Conservation (phyloP, 2,888 invertebrate genomes). For the Brachyptera risi region DNA sequence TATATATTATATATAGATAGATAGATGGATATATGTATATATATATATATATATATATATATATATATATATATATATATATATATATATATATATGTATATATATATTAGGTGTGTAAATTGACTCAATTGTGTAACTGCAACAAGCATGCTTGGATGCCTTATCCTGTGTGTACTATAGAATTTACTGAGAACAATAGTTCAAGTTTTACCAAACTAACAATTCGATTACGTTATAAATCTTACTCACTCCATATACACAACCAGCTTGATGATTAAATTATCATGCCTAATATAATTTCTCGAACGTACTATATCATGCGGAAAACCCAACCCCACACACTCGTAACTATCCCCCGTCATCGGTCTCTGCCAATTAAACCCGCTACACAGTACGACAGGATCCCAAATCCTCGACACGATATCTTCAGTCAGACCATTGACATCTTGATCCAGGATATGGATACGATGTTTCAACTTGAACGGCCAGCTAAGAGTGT, state of each 20-base stretch:
- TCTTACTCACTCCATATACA: constrained; percentile 46
- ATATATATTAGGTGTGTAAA: too few species aligned
- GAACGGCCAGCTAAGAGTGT: constrained; percentile 45
- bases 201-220: too few species aligned
- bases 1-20: too few species aligned
- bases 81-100: too few species aligned
- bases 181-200: too few species aligned
- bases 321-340: constrained; percentile 50
- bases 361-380: constrained; percentile 45
- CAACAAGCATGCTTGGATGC: too few species aligned
- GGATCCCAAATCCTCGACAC: constrained; percentile 45
- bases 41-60: too few species aligned
- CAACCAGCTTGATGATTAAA: constrained; percentile 52
- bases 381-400: constrained; percentile 42
- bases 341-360: constrained; percentile 44
- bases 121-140: too few species aligned
- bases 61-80: too few species aligned
- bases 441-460: constrained; percentile 38
- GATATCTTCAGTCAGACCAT: constrained; percentile 37
- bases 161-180: too few species aligned
- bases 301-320: constrained; percentile 46
- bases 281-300: constrained; percentile 49
- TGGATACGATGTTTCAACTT: constrained; percentile 41
- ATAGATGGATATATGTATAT: too few species aligned
- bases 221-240: too few species aligned